These are phyloP conservation scores for Pharmacophagus antenor DNA, from an alignment of 2,888 invertebrate species.

Conservation along the genomic window DNA sequence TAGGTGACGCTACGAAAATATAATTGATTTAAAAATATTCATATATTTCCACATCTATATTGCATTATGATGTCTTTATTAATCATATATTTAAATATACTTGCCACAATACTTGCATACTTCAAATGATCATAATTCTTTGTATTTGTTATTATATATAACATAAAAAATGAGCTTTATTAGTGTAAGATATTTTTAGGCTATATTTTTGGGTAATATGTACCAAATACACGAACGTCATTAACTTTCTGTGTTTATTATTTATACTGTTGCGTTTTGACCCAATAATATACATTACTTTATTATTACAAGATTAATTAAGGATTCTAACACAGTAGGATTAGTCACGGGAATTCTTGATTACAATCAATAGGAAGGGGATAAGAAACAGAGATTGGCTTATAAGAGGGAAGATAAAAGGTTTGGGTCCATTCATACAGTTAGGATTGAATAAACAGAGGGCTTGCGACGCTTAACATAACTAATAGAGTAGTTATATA, in stretches of 20 bases:
- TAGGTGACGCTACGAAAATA: no score
- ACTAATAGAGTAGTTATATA: no score
- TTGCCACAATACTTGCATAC: constrained; percentile 32
- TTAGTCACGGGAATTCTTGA: no score
- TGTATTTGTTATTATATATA: constrained; percentile 41
- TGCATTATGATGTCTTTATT: background rate
- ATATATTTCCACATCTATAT: background rate
- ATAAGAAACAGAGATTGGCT: no score
- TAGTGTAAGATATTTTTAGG: constrained; percentile 59
- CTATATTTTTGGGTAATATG: constrained; percentile 63
- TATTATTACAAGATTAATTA: background rate
- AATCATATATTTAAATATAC: background rate
- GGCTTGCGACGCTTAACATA: no score
- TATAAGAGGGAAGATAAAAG: no score
- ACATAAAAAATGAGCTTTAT: constrained; percentile 64
- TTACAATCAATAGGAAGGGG: no score
- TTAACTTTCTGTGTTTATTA: background rate
- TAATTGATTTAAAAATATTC: no score
- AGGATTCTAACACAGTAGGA: no score
- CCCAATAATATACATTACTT: background rate
- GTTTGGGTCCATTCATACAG: no score
- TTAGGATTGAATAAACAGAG: no score
- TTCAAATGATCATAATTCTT: constrained; percentile 34
- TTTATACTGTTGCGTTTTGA: background rate
- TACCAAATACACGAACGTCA: constrained; percentile 73